Base-by-base conservation (phyloP, 2,797 vertebrate species). In the Dryobates pubescens region DNA sequence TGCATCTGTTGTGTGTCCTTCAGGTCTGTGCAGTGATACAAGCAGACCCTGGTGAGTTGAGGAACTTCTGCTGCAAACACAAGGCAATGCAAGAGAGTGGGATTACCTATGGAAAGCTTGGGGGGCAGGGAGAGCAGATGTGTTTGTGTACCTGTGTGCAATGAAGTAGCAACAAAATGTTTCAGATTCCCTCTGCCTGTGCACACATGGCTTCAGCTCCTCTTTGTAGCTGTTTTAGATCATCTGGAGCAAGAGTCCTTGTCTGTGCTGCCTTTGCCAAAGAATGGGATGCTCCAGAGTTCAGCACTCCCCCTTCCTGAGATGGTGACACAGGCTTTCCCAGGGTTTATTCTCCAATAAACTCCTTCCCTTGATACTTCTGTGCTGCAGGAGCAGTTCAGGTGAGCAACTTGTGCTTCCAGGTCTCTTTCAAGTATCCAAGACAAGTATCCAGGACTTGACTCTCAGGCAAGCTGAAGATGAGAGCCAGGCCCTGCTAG, bases 231-330 rank as follows among this genome's bases (percentile, higher is more conserved):
- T 4, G 0, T 82, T 73, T 61, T 41, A 6, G 61, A 26, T 58
- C 4, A 45, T 82, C 77, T 82, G 36, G 57, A 92, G 74, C 82
- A 89, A 22, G 6, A 53, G 13, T 73, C 14, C 26, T 53, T 83
- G 17, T 84, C 57, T 75, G 47, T 38, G 51, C 32, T 79, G 9
- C n/a, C 30, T 81, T 36, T 90, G 18, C 43, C 49, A 64, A 57
- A 63, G 18, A 0, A 0, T 3, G 0, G 62, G 38, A 29, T 77
- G 20, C 64, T 82, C n/a, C 34, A 73, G 29, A 85, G 17, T 61
- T 82, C 64, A 63, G 53, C 18, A 59, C 24, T 62, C 45, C 24
- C 30, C 83, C 38, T 86, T 93, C 13, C 29, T 0, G 0, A 53
- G 47, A 13, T 80, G 64, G 16, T 38, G 34, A 71, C 32, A 62